phyloP scores from a whole-genome alignment of 2,888 invertebrate species.

The Leptopterna dolabrata region DNA sequence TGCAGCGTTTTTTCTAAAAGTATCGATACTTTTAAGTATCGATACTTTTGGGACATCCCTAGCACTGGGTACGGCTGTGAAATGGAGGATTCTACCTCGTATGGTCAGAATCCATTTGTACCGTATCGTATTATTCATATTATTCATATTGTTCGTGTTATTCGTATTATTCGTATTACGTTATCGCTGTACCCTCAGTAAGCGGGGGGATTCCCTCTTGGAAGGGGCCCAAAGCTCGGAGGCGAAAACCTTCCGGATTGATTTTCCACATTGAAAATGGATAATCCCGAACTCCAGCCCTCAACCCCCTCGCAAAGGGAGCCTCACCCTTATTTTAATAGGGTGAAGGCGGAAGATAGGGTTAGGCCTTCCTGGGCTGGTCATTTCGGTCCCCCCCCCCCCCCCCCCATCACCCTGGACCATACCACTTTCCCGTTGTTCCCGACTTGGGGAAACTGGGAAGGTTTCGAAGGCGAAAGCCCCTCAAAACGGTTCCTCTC shows the following conservation, averaged over 20 bases:
- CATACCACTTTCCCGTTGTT: not conserved
- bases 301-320: not conserved
- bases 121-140: too few species aligned
- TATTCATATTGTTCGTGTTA: too few species aligned
- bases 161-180: too few species aligned
- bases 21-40: too few species aligned
- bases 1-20: too few species aligned
- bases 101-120: too few species aligned
- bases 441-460: not conserved
- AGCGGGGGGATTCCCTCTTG: not conserved
- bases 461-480: not conserved
- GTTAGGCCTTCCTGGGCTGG: not conserved
- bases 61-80: too few species aligned
- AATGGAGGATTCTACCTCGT: too few species aligned
- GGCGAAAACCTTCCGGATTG: constrained; percentile 17
- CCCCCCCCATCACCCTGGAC: not conserved
- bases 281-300: constrained; percentile 4
- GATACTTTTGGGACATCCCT: too few species aligned
- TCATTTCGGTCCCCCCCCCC: not conserved
- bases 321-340: constrained; percentile 12
- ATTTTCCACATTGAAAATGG: constrained; percentile 42
- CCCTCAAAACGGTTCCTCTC: not conserved
- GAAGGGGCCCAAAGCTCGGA: not conserved
- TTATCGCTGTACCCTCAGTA: too few species aligned
- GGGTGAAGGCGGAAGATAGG: constrained; percentile 3